A percentile compares a stretch with the other conserved stretches of the same genome.
phyloP scores from a whole-genome alignment of 2,888 invertebrate genomes.

The Drosophila falleni region DNA sequence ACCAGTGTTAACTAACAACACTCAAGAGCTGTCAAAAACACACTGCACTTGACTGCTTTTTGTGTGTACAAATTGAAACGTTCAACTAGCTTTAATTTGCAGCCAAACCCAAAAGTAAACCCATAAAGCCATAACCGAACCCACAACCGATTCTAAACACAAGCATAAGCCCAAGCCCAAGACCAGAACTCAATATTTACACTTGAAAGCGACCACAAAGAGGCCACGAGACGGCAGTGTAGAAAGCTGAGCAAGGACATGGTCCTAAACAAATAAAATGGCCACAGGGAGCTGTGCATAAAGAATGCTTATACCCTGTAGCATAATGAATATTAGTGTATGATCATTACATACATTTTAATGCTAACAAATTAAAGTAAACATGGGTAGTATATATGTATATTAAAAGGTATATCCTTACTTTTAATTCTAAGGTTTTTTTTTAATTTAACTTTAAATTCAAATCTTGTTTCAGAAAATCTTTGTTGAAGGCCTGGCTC shows the following conservation, averaged over 20 bases:
- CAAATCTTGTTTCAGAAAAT: too few species aligned
- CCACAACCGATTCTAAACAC: slow-evolving; percentile 2
- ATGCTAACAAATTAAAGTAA: neutral
- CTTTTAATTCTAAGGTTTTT: too few species aligned
- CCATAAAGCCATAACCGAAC: slow-evolving; percentile 15
- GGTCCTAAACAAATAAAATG: slow-evolving; percentile 71
- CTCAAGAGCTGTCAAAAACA: slow-evolving; percentile 47
- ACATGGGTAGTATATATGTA: too few species aligned
- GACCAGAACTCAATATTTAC: slow-evolving; percentile 63
- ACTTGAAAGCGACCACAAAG: slow-evolving; percentile 52
- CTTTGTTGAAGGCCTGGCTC: too few species aligned
- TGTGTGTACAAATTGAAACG: slow-evolving; percentile 48
- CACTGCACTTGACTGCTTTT: slow-evolving; percentile 41
- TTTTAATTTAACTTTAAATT: too few species aligned
- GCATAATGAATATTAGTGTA: neutral
- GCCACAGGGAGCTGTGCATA: slow-evolving; percentile 28
- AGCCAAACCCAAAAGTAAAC: slow-evolving; percentile 22
- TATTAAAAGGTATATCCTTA: too few species aligned
- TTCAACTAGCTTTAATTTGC: slow-evolving; percentile 44
- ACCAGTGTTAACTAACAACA: slow-evolving; percentile 24
- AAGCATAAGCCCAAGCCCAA: slow-evolving; percentile 13
- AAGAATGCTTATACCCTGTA: slow-evolving; percentile 32
- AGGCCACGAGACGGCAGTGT: slow-evolving; percentile 49
- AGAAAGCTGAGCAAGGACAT: slow-evolving; percentile 39
- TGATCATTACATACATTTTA: neutral